A percentile compares a stretch with the other conserved stretches of the same genome.
phyloP scores from a whole-genome alignment of 2,888 invertebrate genomes.

The Choreutis nemorana region DNA sequence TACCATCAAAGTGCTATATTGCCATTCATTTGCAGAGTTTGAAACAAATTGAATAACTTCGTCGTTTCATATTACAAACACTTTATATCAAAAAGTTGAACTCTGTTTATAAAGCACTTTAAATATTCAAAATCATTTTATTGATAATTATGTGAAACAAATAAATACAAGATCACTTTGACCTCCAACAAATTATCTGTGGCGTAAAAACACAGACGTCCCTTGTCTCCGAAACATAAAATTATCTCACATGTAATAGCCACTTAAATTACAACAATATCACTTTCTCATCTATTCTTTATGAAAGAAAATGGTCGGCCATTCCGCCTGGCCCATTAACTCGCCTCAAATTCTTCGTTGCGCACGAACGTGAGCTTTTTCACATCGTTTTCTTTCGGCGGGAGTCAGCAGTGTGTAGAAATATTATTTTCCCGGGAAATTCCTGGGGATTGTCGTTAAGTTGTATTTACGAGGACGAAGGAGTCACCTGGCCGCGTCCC shows the following conservation, averaged over 20 bases:
- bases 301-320: slow-evolving; percentile 30
- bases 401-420: slow-evolving; percentile 47
- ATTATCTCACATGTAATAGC: slow-evolving; percentile 16
- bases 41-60: slow-evolving; percentile 12
- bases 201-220: too few species aligned
- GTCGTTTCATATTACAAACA: too few species aligned
- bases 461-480: slow-evolving; percentile 62
- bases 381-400: slow-evolving; percentile 40
- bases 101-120: too few species aligned
- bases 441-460: slow-evolving; percentile 55
- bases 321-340: slow-evolving; percentile 40
- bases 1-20: slow-evolving; percentile 16
- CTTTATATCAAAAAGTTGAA: too few species aligned
- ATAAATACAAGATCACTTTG: too few species aligned
- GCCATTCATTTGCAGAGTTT: slow-evolving; percentile 16
- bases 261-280: slow-evolving; percentile 33
- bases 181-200: too few species aligned
- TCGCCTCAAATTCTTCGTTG: slow-evolving; percentile 41
- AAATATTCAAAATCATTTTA: too few species aligned
- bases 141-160: too few species aligned
- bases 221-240: too few species aligned
- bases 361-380: slow-evolving; percentile 47
- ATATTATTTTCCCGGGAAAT: slow-evolving; percentile 58
- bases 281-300: slow-evolving; percentile 32
- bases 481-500: slow-evolving; percentile 55